Base-by-base conservation (phyloP, 2,888 invertebrate species). In the Lymantria monacha region DNA sequence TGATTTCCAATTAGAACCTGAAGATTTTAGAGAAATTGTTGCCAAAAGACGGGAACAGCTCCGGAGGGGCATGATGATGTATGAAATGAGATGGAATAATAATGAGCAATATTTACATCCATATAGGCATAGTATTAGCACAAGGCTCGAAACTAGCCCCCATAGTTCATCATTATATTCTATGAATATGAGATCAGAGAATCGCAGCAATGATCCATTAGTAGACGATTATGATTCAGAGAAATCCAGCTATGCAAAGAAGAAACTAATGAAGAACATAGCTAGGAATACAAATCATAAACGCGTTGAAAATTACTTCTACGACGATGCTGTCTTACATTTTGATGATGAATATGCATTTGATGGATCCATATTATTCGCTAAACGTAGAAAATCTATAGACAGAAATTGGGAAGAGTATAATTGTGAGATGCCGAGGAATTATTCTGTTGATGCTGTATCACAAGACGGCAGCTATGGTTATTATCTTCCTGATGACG, bases 321-420 rank as follows among this genome's bases (percentile, higher is more conserved):
- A 92, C 49, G 91, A 92, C 46, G 92, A 92, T 45, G 87, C 91
- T 0, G 88, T 91, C 0, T 51, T 92, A 40, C 87, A 87, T 49
- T 89, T 91, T 57, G 92, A 92, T 33, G 92, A 91, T 44, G 91
- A 91, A 49, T 90, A 90, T 64, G 85, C 88, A 0, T 88, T 91
- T 60, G 91, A 92, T 48, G 91, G 91, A 0, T 90, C 92, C 1
- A 89, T 88, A 53, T 55, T 91, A 14, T 91, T 88, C 54, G 89
- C 91, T 5, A 91, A 91, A 49, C 51, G 91, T 22, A 89, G 91
- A 90, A 91, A 91, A 91, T 88, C 87, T 51, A 59, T 84, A 1
- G 85, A 87, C 13, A 72, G 68, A 9, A 81, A 84, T 46, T 88
- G 86, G 87, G 87, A 85, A 9, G 83, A 81, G 2, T 84, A 78